Evolutionary conservation across 2,797 vertebrate genomes (phyloP).

Genomic region (Euphonia xanthogaster): DNA sequence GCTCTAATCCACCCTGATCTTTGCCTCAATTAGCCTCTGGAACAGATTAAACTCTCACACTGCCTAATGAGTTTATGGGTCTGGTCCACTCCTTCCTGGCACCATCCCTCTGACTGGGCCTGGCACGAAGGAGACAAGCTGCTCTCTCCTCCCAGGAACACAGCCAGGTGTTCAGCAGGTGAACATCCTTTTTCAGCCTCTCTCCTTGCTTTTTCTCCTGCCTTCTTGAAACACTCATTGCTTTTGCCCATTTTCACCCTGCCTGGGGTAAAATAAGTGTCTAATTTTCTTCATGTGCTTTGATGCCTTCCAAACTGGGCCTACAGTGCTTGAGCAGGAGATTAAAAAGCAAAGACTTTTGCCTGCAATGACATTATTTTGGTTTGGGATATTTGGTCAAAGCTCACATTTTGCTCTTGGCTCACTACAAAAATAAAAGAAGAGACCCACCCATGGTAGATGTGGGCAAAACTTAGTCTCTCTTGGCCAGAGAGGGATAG

Average conservation of each 20-base stretch:
- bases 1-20: not conserved
- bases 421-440: slow-evolving; percentile 55
- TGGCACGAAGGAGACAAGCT: not conserved
- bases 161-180: not conserved
- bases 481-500: slow-evolving; percentile 40
- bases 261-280: not conserved
- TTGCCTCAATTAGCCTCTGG: not conserved
- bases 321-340: not conserved
- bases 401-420: slow-evolving; percentile 36
- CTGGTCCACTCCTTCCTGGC: not conserved
- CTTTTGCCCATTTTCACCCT: not conserved
- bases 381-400: slow-evolving; percentile 47
- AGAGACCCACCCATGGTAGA: slow-evolving; percentile 47
- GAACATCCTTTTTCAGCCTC: not conserved
- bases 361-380: slow-evolving; percentile 42
- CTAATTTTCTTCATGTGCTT: not conserved
- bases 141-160: not conserved
- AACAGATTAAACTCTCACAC: slow-evolving; percentile 22
- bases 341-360: slow-evolving; percentile 24
- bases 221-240: not conserved
- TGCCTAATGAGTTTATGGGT: slow-evolving; percentile 30
- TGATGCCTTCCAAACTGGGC: not conserved
- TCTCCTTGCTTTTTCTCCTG: not conserved
- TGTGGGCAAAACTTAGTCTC: slow-evolving; percentile 41
- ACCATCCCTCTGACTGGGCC: not conserved